Conservation (phyloP, 2,888 invertebrate genomes). For the Catocala fraxini region DNA sequence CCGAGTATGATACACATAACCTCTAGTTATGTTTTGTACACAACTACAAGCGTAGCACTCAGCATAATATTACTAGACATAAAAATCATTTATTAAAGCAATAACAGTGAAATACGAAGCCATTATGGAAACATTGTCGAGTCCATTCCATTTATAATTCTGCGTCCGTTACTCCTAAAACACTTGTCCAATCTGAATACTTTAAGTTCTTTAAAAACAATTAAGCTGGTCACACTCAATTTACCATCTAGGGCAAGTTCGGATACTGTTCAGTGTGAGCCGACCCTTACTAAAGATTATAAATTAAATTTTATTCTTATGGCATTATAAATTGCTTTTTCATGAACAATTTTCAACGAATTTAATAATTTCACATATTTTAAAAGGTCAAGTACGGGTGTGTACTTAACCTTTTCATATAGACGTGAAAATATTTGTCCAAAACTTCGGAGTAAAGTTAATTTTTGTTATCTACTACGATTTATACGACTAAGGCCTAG, state of each 20-base stretch:
- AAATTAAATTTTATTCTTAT: background rate
- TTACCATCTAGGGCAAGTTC: background rate
- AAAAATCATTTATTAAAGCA: background rate
- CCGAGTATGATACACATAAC: too few species aligned
- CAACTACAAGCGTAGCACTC: background rate
- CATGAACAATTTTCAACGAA: too few species aligned
- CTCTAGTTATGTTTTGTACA: too few species aligned
- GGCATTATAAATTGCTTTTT: too few species aligned
- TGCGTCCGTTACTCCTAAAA: conserved; percentile 14
- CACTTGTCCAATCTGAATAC: conserved; percentile 35
- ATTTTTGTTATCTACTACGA: too few species aligned
- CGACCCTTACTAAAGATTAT: background rate
- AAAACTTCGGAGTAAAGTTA: too few species aligned
- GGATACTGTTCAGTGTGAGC: background rate
- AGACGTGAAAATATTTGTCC: too few species aligned
- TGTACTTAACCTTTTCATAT: too few species aligned
- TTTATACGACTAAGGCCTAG: too few species aligned
- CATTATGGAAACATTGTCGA: conserved; percentile 1
- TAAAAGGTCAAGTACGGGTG: too few species aligned
- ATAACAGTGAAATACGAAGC: background rate
- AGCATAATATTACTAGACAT: background rate
- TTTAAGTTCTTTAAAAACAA: conserved; percentile 12
- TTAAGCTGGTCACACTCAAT: conserved; percentile 4
- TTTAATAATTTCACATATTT: too few species aligned
- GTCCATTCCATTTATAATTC: conserved; percentile 2